Percentiles rank a stretch among this genome's conserved stretches.
These are phyloP conservation scores for Vesta saturnalis DNA, from an alignment of 2,888 invertebrate species.

Conservation along the genomic window DNA sequence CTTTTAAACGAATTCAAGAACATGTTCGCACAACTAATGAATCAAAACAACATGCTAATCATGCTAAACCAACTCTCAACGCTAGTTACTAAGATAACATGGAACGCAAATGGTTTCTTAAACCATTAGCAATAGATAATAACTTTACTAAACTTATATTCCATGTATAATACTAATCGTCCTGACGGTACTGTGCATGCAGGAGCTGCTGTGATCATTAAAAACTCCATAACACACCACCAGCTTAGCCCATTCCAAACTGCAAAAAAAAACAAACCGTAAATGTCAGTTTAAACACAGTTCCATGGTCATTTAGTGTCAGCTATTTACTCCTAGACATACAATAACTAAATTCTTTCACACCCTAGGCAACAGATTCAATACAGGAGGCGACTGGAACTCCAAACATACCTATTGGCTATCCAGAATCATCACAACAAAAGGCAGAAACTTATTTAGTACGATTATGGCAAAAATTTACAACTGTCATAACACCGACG, in stretches of 20 bases:
- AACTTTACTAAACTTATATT: neutral
- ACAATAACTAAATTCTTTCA: neutral
- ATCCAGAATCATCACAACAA: neutral
- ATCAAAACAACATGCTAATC: neutral
- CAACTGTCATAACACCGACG: neutral
- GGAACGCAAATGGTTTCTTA: neutral
- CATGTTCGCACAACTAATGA: neutral
- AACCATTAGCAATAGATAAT: neutral
- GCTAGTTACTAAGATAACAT: neutral
- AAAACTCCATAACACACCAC: neutral
- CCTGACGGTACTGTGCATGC: neutral
- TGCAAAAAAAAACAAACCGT: neutral
- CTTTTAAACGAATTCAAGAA: no score
- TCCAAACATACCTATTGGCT: neutral
- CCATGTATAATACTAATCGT: neutral
- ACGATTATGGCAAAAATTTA: neutral
- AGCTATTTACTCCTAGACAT: neutral
- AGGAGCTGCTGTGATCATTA: neutral
- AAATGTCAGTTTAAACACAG: neutral
- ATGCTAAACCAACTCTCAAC: neutral
- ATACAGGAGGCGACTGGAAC: neutral
- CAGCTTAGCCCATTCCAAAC: neutral
- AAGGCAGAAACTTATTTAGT: neutral
- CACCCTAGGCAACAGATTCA: neutral
- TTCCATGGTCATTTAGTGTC: neutral